Evolutionary conservation across 1,140 invertebrate species (phyloP).

Genomic region (Venturia canescens): DNA sequence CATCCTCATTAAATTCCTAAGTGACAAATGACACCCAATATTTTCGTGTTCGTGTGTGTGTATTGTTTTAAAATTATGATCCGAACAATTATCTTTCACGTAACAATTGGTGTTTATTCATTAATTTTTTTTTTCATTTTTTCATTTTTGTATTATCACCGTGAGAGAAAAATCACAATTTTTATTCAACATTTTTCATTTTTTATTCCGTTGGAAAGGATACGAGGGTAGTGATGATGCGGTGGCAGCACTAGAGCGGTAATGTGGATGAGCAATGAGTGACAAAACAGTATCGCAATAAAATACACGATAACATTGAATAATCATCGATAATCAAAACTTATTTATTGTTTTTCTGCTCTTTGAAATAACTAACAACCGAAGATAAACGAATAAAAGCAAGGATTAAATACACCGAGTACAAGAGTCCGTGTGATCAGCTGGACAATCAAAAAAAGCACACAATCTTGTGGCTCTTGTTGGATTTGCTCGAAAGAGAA

Average conservation of each 20-base stretch:
- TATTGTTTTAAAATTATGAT: not conserved
- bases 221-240: not conserved
- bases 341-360: too few species aligned
- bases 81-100: conserved; percentile 3
- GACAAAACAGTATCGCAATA: not conserved
- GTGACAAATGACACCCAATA: not conserved
- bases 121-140: too few species aligned
- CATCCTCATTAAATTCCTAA: not conserved
- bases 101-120: conserved; percentile 3
- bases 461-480: too few species aligned
- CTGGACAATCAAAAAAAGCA: not conserved
- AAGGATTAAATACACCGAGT: too few species aligned
- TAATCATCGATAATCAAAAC: too few species aligned
- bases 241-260: not conserved
- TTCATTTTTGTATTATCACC: too few species aligned
- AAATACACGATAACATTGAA: too few species aligned
- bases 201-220: not conserved
- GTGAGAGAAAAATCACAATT: conserved; percentile 13
- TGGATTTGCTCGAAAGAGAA: too few species aligned
- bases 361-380: too few species aligned
- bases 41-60: conserved; percentile 5
- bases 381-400: too few species aligned
- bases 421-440: too few species aligned
- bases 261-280: not conserved
- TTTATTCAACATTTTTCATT: not conserved